phyloP scores from a whole-genome alignment of 2,797 vertebrate genomes.

The Scleropages formosus region DNA sequence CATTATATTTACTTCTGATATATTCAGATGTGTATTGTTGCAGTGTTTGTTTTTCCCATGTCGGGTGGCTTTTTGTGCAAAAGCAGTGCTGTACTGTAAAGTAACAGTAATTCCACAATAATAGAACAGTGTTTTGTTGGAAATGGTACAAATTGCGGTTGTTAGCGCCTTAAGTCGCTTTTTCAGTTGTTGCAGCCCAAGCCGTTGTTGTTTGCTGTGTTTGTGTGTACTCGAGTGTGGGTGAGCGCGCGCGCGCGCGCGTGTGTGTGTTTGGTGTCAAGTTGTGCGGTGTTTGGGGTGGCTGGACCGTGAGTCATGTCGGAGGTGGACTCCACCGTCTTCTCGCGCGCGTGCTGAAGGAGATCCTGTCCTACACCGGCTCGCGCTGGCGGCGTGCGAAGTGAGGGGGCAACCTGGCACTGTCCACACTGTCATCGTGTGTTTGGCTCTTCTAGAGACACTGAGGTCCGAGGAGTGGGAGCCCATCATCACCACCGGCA shows the following conservation, averaged over 20 bases:
- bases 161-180: too few species aligned
- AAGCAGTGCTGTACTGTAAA: neutral
- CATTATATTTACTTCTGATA: neutral
- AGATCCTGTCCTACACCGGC: conserved; percentile 20
- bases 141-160: too few species aligned
- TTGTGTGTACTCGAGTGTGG: too few species aligned
- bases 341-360: conserved; percentile 46
- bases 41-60: too few species aligned
- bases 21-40: too few species aligned
- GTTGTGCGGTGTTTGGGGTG: too few species aligned
- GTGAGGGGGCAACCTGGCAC: conserved; percentile 72
- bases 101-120: neutral
- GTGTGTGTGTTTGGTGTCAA: too few species aligned
- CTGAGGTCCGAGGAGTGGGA: conserved; percentile 72
- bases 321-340: conserved; percentile 65
- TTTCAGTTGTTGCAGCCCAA: too few species aligned
- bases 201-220: too few species aligned
- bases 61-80: too few species aligned
- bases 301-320: conserved; percentile 76
- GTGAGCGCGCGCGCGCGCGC: too few species aligned
- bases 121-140: neutral
- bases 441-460: conserved; percentile 76
- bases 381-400: conserved; percentile 64
- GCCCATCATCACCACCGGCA: too few species aligned
- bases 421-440: conserved; percentile 77